Base-by-base conservation (phyloP, 1,140 invertebrate genomes). In the Antheraea mylitta region DNA sequence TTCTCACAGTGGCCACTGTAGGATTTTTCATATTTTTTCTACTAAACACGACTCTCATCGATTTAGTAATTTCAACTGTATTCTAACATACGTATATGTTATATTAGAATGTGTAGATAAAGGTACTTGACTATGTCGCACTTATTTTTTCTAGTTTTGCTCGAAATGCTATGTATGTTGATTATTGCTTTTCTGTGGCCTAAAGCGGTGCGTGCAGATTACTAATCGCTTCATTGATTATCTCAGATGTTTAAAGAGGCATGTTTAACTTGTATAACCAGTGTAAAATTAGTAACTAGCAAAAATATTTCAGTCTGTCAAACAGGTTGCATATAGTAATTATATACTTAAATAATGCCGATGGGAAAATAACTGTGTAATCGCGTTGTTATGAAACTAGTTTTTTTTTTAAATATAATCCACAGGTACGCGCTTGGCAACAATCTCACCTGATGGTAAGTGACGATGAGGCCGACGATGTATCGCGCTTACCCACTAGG, bases 141-240 rank as follows among this genome's bases (percentile, higher is more conserved):
- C 67, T 77, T 53, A 53, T 53, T 73, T 74, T 66, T 59, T 53
- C 64, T 18, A 58, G 18, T 58, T 30, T 30, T 11, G 19, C 13
- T 66, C 30, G 48, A 30, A 19, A 22, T 19, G 64, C 64, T 38
- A 58, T 65, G 38, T 42, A 65, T 18, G 37, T 18, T 65, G 30
- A 65, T 65, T 48, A 53, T 53, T 53, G 45, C 70, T 16, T 73
- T 68, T 0, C 30, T 58, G 42, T 65, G 22, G 10, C 64, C 66
- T 70, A 18, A 30, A 64, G 66, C 60, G 66, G 76, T 80, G 77
- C 75, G 75, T 79, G 74, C 64, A 62, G 77, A 74, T 79, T 85
- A 83, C 77, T 83, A 81, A 83, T 80, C 75, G 75, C 72, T 78
- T 83, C 75, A 80, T 85, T 80, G 79, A 81, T 78, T 82, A 61